Conservation (phyloP, 2,797 vertebrate genomes). For the Amphiprion clarkii region DNA sequence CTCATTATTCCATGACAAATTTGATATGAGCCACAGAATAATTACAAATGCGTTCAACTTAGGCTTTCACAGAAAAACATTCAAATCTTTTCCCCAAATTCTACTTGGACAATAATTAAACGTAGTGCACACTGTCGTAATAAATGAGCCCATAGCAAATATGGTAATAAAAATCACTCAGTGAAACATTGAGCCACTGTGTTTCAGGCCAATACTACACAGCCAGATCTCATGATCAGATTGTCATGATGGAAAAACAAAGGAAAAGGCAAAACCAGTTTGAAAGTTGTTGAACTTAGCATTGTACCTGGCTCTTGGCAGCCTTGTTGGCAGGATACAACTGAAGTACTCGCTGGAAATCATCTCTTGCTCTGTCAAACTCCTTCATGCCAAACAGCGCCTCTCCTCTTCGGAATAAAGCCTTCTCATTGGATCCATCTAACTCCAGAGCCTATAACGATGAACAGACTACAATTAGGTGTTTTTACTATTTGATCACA, state of each 20-base stretch:
- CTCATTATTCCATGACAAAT: background rate
- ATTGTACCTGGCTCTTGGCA: conserved; percentile 89
- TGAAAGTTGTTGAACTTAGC: background rate
- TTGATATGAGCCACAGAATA: background rate
- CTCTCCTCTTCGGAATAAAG: conserved; percentile 95
- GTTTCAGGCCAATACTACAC: background rate
- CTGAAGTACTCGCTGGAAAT: conserved; percentile 93
- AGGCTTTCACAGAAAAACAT: background rate
- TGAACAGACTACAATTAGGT: background rate
- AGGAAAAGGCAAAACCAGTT: too few species aligned
- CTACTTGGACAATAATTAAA: background rate
- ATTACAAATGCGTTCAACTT: background rate
- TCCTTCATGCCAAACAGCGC: conserved; percentile 93
- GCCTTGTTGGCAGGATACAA: conserved; percentile 97
- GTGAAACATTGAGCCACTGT: too few species aligned
- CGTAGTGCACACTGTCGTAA: background rate
- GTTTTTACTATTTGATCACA: background rate
- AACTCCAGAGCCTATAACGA: conserved; percentile 89
- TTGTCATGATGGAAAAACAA: too few species aligned
- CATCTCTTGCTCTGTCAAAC: conserved; percentile 90
- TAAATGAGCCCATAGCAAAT: too few species aligned
- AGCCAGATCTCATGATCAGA: background rate
- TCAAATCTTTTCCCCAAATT: background rate
- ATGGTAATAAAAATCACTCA: too few species aligned
- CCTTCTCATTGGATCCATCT: conserved; percentile 93